These are phyloP conservation scores for Tachyglossus aculeatus DNA, from an alignment of 2,797 vertebrate genomes.

Conservation along the genomic window DNA sequence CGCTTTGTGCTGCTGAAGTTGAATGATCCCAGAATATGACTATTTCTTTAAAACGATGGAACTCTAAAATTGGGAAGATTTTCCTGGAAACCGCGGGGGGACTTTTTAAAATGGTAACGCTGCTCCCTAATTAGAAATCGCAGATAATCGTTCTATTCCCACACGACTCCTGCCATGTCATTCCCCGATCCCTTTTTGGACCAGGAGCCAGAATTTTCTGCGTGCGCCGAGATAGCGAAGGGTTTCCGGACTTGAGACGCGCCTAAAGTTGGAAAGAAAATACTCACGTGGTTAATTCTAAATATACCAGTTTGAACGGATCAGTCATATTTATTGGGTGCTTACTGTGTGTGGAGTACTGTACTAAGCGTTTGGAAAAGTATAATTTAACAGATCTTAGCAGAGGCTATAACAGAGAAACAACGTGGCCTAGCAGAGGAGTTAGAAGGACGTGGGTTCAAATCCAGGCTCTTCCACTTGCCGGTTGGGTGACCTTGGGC, in stretches of 20 bases:
- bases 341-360: too few species aligned
- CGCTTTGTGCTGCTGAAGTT: slow-evolving; percentile 44
- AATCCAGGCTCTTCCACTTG: too few species aligned
- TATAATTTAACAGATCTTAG: too few species aligned
- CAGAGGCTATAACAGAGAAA: too few species aligned
- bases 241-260: slow-evolving; percentile 52
- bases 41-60: slow-evolving; percentile 28
- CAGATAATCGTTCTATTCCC: slow-evolving; percentile 51
- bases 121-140: slow-evolving; percentile 43
- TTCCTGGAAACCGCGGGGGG: slow-evolving; percentile 17
- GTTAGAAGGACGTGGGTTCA: too few species aligned
- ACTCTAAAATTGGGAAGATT: slow-evolving; percentile 40
- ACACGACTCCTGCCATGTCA: slow-evolving; percentile 57
- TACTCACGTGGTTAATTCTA: slow-evolving; percentile 15
- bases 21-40: slow-evolving; percentile 5
- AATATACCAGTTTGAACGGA: too few species aligned
- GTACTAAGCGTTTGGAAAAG: too few species aligned
- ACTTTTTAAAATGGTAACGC: slow-evolving; percentile 31
- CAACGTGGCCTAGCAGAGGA: too few species aligned
- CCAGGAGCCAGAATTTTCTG: slow-evolving; percentile 13
- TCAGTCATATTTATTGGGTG: too few species aligned
- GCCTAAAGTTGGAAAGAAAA: slow-evolving; percentile 41
- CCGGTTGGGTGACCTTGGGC: too few species aligned
- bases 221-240: slow-evolving; percentile 41
- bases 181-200: slow-evolving; percentile 65